Percentiles rank a stretch among this genome's conserved stretches.
phyloP scores from a whole-genome alignment of 1,140 invertebrate species.

The Anthonomus grandis region DNA sequence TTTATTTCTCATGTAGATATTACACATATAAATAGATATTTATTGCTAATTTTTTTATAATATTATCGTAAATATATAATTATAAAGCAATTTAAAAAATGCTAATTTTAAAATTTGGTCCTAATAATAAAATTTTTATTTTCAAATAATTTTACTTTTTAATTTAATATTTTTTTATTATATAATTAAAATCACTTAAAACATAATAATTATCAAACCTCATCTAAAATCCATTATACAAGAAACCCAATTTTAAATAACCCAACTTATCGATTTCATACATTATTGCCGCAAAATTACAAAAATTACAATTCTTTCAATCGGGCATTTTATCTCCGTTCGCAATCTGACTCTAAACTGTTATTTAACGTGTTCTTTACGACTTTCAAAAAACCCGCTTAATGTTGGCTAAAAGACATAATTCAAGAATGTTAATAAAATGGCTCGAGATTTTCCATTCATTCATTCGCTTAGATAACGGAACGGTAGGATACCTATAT shows the following conservation, averaged over 20 bases:
- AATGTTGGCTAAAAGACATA: conserved; percentile 10
- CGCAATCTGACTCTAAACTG: conserved; percentile 30
- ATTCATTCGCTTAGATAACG: conserved; percentile 18
- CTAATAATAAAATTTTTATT: too few species aligned
- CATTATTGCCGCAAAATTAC: not conserved
- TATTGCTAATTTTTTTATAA: too few species aligned
- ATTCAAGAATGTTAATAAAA: conserved; percentile 19
- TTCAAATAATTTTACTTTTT: too few species aligned
- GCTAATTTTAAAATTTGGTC: too few species aligned
- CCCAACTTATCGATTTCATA: not conserved
- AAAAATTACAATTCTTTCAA: conserved; percentile 11
- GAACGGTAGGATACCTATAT: conserved; percentile 9
- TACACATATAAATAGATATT: too few species aligned
- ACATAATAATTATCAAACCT: not conserved
- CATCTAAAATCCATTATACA: not conserved
- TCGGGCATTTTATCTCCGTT: conserved; percentile 15
- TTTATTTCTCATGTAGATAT: too few species aligned
- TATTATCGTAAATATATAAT: too few species aligned
- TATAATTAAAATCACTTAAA: too few species aligned
- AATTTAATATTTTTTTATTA: too few species aligned
- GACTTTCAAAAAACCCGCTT: conserved; percentile 33
- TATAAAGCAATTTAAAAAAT: too few species aligned
- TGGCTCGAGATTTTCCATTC: conserved; percentile 18
- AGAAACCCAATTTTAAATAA: not conserved
- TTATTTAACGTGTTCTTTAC: conserved; percentile 33